Conservation (phyloP, 2,888 invertebrate genomes). For the Nebria brevicollis region DNA sequence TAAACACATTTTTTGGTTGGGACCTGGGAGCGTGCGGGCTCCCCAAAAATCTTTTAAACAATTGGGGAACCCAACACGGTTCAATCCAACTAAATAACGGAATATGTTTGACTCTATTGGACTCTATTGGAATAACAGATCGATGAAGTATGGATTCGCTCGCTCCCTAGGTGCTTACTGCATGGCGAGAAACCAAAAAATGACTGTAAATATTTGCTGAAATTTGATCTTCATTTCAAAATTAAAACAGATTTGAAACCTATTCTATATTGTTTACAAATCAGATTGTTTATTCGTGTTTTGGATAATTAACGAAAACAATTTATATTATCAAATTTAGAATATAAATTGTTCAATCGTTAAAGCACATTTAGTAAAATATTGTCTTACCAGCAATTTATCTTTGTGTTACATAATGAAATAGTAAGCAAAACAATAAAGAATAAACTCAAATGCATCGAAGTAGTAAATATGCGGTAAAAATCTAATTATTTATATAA, state of each 20-base stretch:
- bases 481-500: not conserved
- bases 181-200: slow-evolving; percentile 31
- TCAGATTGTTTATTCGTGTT: not conserved
- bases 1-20: slow-evolving; percentile 45
- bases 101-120: slow-evolving; percentile 30
- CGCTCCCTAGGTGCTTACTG: slow-evolving; percentile 55
- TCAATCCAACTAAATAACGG: not conserved
- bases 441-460: not conserved
- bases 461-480: not conserved
- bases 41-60: slow-evolving; percentile 24
- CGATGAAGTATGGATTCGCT: slow-evolving; percentile 54
- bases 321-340: no score
- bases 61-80: slow-evolving; percentile 4
- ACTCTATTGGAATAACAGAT: slow-evolving; percentile 46
- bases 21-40: slow-evolving; percentile 55
- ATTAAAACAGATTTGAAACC: not conserved
- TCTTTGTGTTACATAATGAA: no score
- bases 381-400: no score
- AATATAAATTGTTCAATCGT: no score
- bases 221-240: slow-evolving; percentile 2
- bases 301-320: no score
- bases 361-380: no score
- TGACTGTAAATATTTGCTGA: slow-evolving; percentile 17
- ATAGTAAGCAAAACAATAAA: not conserved
- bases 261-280: not conserved